Percentiles rank a stretch among this genome's conserved stretches.
These are phyloP conservation scores for Rhinolophus ferrumequinum DNA, from an alignment of 2,113 vertebrate species.

Conservation along the genomic window DNA sequence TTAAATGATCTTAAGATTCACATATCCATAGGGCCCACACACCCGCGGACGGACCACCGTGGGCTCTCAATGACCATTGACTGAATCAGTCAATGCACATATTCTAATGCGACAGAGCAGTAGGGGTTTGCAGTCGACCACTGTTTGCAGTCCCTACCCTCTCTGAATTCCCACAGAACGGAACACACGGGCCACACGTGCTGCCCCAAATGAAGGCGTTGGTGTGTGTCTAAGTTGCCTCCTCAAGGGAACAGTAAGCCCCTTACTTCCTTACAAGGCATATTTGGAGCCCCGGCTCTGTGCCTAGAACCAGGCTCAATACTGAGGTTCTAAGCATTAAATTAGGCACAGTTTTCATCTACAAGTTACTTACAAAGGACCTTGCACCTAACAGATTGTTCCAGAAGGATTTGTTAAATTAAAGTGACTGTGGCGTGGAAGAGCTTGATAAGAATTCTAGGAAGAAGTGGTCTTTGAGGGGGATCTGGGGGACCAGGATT, in stretches of 20 bases:
- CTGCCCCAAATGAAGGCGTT: neutral
- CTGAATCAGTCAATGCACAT: neutral
- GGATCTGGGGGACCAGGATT: neutral
- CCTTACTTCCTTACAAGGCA: neutral
- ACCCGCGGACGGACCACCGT: neutral
- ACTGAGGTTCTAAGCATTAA: neutral
- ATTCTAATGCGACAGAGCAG: neutral
- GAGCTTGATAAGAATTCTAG: neutral
- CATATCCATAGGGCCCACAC: neutral
- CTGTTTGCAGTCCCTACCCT: neutral
- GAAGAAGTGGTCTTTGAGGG: neutral
- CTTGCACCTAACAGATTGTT: neutral
- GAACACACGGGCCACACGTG: accelerated
- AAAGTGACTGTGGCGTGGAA: neutral
- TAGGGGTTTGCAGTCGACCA: accelerated
- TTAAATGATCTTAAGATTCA: neutral
- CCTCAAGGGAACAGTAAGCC: neutral
- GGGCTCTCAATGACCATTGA: neutral
- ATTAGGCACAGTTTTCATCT: neutral
- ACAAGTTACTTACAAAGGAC: neutral
- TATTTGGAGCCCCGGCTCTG: neutral
- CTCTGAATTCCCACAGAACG: neutral
- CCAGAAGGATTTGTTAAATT: neutral
- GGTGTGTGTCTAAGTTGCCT: neutral
- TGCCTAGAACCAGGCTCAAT: neutral